phyloP scores from a whole-genome alignment of 2,797 vertebrate genomes.

The Cirrhinus mrigala region DNA sequence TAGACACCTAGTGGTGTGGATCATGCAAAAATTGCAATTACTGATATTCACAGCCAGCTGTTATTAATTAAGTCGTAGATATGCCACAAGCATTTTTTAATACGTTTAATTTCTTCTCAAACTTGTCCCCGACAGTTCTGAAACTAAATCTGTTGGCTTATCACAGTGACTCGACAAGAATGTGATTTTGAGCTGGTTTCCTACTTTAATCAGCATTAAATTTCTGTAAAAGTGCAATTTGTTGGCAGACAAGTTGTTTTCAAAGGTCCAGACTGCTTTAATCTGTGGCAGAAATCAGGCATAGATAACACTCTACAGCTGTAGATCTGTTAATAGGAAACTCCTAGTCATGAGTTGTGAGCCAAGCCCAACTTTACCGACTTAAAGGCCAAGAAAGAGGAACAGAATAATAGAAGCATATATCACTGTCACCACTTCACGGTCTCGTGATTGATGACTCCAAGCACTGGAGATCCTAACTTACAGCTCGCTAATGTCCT shows the following conservation, averaged over 20 bases:
- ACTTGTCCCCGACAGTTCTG: not conserved
- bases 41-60: not conserved
- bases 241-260: not conserved
- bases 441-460: constrained; percentile 60
- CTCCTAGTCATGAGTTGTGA: constrained; percentile 43
- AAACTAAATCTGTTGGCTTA: not conserved
- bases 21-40: not conserved
- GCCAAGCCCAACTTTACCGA: constrained; percentile 55
- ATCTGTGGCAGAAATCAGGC: constrained; percentile 33
- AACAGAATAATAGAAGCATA: constrained; percentile 61
- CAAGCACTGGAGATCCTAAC: constrained; percentile 58
- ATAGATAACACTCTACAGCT: constrained; percentile 35
- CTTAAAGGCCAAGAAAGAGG: constrained; percentile 54
- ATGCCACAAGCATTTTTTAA: not conserved
- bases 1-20: constrained; percentile 10
- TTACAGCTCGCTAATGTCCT: constrained; percentile 60
- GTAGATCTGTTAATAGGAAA: constrained; percentile 46
- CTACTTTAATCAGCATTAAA: not conserved
- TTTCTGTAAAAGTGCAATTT: not conserved
- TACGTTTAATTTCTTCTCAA: not conserved
- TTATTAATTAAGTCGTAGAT: not conserved
- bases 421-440: constrained; percentile 64
- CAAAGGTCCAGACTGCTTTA: not conserved
- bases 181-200: not conserved
- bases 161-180: not conserved